A percentile compares a stretch with the other conserved stretches of the same genome.
Conservation (phyloP, 2,888 invertebrate genomes). For the Ctenicera cuprea region DNA sequence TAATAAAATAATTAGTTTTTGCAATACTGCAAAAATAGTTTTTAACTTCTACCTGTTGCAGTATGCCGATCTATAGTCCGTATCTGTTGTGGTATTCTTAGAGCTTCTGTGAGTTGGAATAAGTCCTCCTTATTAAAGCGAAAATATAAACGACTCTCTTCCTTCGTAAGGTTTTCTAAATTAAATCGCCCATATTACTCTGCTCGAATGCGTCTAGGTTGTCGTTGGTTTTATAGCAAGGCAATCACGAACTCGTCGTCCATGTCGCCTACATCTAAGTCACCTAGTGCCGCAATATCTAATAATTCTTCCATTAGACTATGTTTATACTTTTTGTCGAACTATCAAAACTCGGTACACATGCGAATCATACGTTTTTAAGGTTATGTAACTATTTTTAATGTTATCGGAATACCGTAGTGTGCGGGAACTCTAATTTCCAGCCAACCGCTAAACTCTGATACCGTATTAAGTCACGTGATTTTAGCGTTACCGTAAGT, state of each 20-base stretch:
- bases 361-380: no score
- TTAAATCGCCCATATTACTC: slow-evolving; percentile 6
- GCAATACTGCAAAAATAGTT: neutral
- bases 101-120: neutral
- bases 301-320: no score
- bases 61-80: neutral
- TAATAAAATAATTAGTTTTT: neutral
- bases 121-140: neutral
- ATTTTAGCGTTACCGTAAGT: no score
- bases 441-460: no score
- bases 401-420: no score
- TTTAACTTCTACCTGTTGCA: neutral
- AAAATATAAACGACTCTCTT: neutral
- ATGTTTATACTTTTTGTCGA: no score
- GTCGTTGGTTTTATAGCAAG: neutral
- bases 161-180: neutral
- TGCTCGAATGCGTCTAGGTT: neutral
- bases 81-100: neutral
- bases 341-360: no score
- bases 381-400: no score
- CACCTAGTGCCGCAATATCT: no score
- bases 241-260: neutral
- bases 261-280: neutral
- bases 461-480: no score
- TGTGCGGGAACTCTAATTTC: no score